Base-by-base conservation (phyloP, 2,797 vertebrate species). In the Apogon talboti region DNA sequence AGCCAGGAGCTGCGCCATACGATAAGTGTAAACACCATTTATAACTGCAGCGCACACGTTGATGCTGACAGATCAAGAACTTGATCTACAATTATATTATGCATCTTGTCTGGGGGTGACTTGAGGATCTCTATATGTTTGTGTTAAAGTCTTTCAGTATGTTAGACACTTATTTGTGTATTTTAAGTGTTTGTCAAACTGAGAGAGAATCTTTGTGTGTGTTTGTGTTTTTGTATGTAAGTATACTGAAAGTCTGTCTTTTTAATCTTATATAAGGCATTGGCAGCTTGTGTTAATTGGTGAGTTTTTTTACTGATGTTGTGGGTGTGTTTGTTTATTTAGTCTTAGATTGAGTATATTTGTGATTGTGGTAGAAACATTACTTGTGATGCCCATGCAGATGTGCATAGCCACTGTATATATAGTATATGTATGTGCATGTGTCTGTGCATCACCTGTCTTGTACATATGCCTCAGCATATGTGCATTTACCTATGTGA, bases 1-100 rank as follows among this genome's bases (percentile, higher is more conserved):
- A 52, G 66, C 46, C 30, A 40, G 72, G 47, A 72, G 62, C 69
- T 77, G 54, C 68, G 8, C 71, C 66, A 73, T 61, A 81, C 52
- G 75, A 83, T 81, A 65, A 81, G 60, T 67, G 78, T 80, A 83
- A 91, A 91, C 74, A 72, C 59, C 40, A 76, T 84, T 83, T 78
- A 79, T 83, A 79, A 87, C 78, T 66, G 62, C 67, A 10, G 57
- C 40, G 38, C 40, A 62, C 37, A 52, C 78, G 73, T 40, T 73
- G 63, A 74, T 75, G 62, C 50, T 81, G 74, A 86, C 62, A 69
- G 65, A 83, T 85, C 74, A 67, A 63, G 77, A 50, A 66, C 52
- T 44, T 37, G 51, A 65, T 55, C 52, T 48, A 61, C 64, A 42
- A 14, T 56, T 74, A 51, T 62, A 55, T 55, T 48, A 40, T 42